Evolutionary conservation across 1,140 invertebrate species (phyloP).

Genomic region (Caerostris darwini): DNA sequence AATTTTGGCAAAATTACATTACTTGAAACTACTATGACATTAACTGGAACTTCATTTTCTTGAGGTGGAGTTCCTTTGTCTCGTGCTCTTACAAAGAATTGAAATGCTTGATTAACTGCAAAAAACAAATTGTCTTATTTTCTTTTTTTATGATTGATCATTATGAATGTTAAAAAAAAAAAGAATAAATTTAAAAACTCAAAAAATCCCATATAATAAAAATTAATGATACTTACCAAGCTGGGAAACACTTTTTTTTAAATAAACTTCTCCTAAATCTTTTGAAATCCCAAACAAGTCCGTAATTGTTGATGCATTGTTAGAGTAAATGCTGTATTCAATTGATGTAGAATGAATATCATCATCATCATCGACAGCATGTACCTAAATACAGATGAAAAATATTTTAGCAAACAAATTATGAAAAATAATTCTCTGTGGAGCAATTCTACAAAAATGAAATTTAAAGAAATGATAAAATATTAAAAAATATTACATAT

Average conservation of each 20-base stretch:
- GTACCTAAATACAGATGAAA: slow-evolving; percentile 85
- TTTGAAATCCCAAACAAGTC: slow-evolving; percentile 86
- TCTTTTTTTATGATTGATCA: neutral
- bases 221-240: slow-evolving; percentile 26
- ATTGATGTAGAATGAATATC: slow-evolving; percentile 85
- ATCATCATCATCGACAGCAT: slow-evolving; percentile 85
- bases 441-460: slow-evolving; percentile 86
- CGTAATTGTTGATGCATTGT: slow-evolving; percentile 82
- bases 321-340: slow-evolving; percentile 72
- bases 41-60: slow-evolving; percentile 83
- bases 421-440: slow-evolving; percentile 84
- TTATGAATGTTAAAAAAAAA: neutral
- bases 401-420: slow-evolving; percentile 81
- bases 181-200: neutral
- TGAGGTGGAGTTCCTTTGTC: slow-evolving; percentile 88
- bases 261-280: slow-evolving; percentile 86
- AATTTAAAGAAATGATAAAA: slow-evolving; percentile 90
- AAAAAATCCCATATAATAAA: slow-evolving; percentile 14
- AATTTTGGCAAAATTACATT: slow-evolving; percentile 88
- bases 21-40: slow-evolving; percentile 79
- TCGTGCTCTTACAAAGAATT: slow-evolving; percentile 93
- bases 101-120: slow-evolving; percentile 91
- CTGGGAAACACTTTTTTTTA: slow-evolving; percentile 81
- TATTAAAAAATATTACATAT: slow-evolving; percentile 80
- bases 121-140: slow-evolving; percentile 85